Conservation (phyloP, 1,140 invertebrate species). For the Hyles vespertilio region DNA sequence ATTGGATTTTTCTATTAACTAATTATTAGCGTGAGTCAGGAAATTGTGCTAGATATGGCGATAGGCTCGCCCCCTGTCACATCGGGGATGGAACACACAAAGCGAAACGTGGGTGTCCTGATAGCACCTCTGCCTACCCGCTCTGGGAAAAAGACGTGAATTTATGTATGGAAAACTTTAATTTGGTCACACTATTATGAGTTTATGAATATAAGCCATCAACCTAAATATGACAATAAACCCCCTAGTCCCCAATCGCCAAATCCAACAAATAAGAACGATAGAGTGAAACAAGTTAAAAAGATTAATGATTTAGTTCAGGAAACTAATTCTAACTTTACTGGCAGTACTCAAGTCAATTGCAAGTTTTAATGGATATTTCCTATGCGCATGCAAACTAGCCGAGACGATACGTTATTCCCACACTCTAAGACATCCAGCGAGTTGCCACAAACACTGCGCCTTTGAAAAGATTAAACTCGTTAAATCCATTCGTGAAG, state of each 20-base stretch:
- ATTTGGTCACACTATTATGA: no score
- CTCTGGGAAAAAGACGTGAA: no score
- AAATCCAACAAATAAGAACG: background rate
- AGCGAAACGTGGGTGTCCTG: no score
- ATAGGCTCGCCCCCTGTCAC: no score
- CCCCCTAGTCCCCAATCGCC: background rate
- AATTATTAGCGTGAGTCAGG: no score
- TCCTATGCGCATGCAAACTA: constrained; percentile 35
- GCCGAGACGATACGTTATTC: constrained; percentile 8
- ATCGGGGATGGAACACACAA: no score
- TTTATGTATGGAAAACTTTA: no score
- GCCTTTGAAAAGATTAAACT: background rate
- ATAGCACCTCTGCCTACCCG: no score
- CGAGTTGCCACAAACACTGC: background rate
- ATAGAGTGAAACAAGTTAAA: constrained; percentile 6
- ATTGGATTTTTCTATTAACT: no score
- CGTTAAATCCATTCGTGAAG: background rate
- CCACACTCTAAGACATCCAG: background rate
- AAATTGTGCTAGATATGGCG: no score
- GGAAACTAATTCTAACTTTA: constrained; percentile 53
- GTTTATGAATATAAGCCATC: no score
- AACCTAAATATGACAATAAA: no score
- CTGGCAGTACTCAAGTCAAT: constrained; percentile 40
- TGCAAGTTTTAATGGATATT: constrained; percentile 54
- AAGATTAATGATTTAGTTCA: constrained; percentile 58